Base-by-base conservation (phyloP, 2,888 invertebrate species). In the Protophormia terraenovae region DNA sequence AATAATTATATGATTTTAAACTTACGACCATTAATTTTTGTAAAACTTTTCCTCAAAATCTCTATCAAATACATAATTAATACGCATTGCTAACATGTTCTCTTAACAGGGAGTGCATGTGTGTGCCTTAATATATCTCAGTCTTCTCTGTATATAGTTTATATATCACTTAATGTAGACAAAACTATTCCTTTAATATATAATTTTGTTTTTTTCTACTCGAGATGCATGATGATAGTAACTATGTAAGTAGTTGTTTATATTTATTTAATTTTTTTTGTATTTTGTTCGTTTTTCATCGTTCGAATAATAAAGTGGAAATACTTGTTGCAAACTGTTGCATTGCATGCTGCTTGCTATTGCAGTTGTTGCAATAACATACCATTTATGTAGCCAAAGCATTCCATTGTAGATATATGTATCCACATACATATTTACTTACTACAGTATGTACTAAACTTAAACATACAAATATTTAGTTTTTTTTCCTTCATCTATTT, bases 291-390 rank as follows among this genome's bases (percentile, higher is more conserved):
- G 55, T 66, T 45, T 45, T 47, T 73, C 47, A 16, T 47, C 50
- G 47, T 75, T 66, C 16, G 32, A 76, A 76, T 77, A 79, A 75
- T 78, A 87, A 86, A 86, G 84, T 86, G 77, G 86, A 87, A 84
- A 86, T 86, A 81, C 84, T 86, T 87, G 87, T 84, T 83, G 86
- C 76, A 85, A 83, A 85, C 78, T 85, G 78, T 85, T 85, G 85
- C 85, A 85, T 82, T 85, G 85, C 82, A 82, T 82, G 85, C 77
- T 84, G 80, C 50, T 47, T 77, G 75, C 47, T 62, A 58, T 66
- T 60, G 55, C 12, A 66, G 53, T 38, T 73, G 29, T 64, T 82
- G 85, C 85, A 85, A 82, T 82, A 79, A 66, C 75, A 85, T 85
- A 64, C 85, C 85, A 85, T 82, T 82, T 85, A 85, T 82, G 82